A percentile compares a stretch with the other conserved stretches of the same genome.
These are phyloP conservation scores for Labrus mixtus DNA, from an alignment of 2,113 vertebrate genomes.

Conservation along the genomic window DNA sequence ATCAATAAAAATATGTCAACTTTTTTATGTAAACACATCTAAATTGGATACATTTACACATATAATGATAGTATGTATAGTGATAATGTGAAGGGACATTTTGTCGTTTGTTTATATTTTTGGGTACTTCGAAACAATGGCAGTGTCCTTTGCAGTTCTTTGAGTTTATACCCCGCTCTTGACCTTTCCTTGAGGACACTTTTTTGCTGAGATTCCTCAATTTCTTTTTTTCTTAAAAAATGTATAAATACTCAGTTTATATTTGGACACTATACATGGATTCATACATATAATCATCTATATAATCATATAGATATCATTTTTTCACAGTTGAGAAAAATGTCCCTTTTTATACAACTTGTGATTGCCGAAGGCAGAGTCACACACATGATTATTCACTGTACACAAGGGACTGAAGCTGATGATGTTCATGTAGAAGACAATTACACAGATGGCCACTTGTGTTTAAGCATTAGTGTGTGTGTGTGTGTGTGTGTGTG, in stretches of 20 bases:
- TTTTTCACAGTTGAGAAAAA: constrained; percentile 87
- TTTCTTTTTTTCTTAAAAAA: constrained; percentile 79
- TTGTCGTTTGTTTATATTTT: constrained; percentile 88
- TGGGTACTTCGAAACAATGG: constrained; percentile 87
- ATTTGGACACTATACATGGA: constrained; percentile 86
- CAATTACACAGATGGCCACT: constrained; percentile 89
- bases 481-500: constrained; percentile 1
- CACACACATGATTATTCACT: constrained; percentile 83
- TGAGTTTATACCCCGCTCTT: constrained; percentile 71
- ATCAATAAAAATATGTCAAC: constrained; percentile 99
- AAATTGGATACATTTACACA: constrained; percentile 99
- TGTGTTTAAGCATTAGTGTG: constrained; percentile 55
- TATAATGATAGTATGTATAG: constrained; percentile 95
- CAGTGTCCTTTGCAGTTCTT: constrained; percentile 90
- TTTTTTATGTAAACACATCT: constrained; percentile 99
- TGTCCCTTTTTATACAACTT: constrained; percentile 86
- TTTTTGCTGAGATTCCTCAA: constrained; percentile 70
- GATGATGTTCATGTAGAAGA: constrained; percentile 86
- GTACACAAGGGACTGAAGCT: constrained; percentile 84
- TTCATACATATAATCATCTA: constrained; percentile 84
- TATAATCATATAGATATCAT: constrained; percentile 82
- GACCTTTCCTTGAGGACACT: constrained; percentile 73
- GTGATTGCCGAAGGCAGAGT: constrained; percentile 81
- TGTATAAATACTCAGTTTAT: constrained; percentile 87
- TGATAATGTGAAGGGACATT: constrained; percentile 92